A percentile compares a stretch with the other conserved stretches of the same genome.
phyloP scores from a whole-genome alignment of 2,113 vertebrate species.

The Oophaga pumilio region DNA sequence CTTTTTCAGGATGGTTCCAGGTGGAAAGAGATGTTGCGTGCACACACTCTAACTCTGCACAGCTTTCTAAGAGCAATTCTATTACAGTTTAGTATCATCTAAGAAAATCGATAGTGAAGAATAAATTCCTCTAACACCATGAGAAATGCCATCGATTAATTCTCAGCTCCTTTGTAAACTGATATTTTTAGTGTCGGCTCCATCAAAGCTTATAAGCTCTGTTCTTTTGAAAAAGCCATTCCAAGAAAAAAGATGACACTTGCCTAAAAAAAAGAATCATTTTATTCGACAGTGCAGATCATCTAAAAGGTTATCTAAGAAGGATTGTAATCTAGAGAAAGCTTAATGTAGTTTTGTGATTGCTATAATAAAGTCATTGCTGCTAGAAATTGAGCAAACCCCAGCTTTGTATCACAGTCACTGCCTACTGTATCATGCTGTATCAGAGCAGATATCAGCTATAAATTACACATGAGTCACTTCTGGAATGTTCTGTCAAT shows the following conservation, averaged over 20 bases:
- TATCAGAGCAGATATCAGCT: background rate
- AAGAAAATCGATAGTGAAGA: constrained; percentile 63
- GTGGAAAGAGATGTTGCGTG: no score
- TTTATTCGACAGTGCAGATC: constrained; percentile 3
- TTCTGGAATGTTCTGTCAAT: background rate
- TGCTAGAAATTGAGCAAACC: background rate
- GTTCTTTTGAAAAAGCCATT: constrained; percentile 32
- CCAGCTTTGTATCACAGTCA: background rate
- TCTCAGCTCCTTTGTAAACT: constrained; percentile 70
- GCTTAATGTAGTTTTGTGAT: background rate
- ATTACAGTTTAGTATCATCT: background rate
- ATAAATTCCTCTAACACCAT: constrained; percentile 66
- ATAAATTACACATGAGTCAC: background rate
- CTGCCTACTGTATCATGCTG: background rate
- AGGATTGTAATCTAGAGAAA: background rate
- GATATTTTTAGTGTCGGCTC: constrained; percentile 65
- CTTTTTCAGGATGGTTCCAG: no score
- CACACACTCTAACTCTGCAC: background rate
- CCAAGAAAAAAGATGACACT: background rate
- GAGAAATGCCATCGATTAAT: constrained; percentile 66
- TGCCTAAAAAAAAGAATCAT: background rate
- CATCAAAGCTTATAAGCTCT: constrained; percentile 61
- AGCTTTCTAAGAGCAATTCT: background rate
- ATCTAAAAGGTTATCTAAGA: background rate
- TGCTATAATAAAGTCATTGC: background rate